phyloP scores from a whole-genome alignment of 2,888 invertebrate genomes.

The Eupithecia inturbata region DNA sequence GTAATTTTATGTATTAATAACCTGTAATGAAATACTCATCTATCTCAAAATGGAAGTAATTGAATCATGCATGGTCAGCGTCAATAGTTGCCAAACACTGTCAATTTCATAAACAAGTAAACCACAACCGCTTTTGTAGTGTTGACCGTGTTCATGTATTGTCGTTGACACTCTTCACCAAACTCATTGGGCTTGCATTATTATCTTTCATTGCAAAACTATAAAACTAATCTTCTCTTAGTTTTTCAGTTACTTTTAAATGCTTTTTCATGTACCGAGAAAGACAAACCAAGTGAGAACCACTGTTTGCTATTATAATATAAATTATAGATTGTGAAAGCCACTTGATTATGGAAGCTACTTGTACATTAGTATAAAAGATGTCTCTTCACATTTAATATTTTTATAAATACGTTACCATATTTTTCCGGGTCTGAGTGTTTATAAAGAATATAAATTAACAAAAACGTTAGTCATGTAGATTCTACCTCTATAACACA shows the following conservation, averaged over 20 bases:
- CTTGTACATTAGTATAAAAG: neutral
- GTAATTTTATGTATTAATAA: neutral
- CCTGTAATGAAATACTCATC: neutral
- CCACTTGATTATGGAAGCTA: too few relatives aligned
- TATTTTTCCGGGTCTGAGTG: neutral
- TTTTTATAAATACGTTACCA: neutral
- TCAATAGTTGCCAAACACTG: neutral
- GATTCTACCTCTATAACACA: neutral
- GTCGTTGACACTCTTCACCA: conserved; percentile 3
- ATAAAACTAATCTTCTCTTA: neutral
- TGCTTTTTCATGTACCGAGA: neutral
- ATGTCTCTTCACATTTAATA: neutral
- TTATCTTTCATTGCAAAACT: conserved; percentile 38
- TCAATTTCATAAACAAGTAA: neutral
- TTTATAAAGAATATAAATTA: neutral
- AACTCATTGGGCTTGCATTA: conserved; percentile 22
- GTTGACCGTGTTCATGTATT: neutral
- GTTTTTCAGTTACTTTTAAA: neutral
- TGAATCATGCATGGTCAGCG: neutral
- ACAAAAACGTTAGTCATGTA: neutral
- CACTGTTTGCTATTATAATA: too few relatives aligned
- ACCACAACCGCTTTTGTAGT: neutral
- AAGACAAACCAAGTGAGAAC: too few relatives aligned
- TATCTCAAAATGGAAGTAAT: neutral
- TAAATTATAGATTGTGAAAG: neutral